Percentiles rank a stretch among this genome's conserved stretches.
phyloP scores from a whole-genome alignment of 2,113 vertebrate species.

The Calyptomena viridis region DNA sequence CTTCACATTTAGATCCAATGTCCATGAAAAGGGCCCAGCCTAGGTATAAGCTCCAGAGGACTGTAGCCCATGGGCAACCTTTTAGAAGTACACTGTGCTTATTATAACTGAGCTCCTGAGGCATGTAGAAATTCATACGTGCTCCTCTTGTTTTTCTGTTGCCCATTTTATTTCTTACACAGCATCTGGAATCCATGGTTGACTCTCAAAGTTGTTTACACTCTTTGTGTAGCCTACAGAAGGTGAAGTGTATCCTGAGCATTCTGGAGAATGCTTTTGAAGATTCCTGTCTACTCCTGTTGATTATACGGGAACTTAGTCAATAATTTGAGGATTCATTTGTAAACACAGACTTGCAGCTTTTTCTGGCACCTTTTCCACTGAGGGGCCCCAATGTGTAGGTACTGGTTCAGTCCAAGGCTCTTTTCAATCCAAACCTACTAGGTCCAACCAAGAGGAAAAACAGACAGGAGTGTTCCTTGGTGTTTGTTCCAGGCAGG shows the following conservation, averaged over 20 bases:
- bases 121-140: not conserved
- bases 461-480: not conserved
- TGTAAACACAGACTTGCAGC: not conserved
- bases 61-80: not conserved
- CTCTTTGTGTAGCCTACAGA: not conserved
- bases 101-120: not conserved
- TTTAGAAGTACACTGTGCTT: not conserved
- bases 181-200: not conserved
- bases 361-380: not conserved
- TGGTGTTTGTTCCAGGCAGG: not conserved
- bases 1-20: not conserved
- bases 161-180: not conserved
- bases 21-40: not conserved
- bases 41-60: not conserved
- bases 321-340: not conserved
- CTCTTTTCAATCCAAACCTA: not conserved
- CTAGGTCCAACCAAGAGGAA: not conserved
- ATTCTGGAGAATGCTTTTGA: not conserved
- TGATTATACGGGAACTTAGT: not conserved
- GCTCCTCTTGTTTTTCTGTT: not conserved
- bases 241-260: not conserved
- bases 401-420: not conserved
- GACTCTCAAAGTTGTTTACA: not conserved
- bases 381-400: fast-evolving
- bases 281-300: not conserved